A percentile compares a stretch with the other conserved stretches of the same genome.
Evolutionary conservation across 2,797 vertebrate species (phyloP).

Genomic region (Micropoecilia bifurca): DNA sequence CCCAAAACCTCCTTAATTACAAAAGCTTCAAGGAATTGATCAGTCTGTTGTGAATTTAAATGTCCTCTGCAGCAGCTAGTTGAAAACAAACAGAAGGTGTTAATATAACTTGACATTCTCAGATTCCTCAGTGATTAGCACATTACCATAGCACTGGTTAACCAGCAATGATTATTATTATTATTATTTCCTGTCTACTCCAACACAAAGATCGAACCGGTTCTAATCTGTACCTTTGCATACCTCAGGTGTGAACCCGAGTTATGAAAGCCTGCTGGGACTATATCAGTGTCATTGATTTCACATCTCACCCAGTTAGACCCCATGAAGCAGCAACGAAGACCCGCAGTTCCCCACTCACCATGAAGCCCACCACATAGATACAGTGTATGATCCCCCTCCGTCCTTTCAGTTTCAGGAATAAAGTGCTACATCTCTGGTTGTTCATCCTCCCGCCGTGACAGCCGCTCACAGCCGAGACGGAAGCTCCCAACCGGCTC

Average conservation of each 20-base stretch:
- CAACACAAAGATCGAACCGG: neutral
- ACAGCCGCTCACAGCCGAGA: constrained; percentile 45
- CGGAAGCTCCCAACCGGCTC: constrained; percentile 63
- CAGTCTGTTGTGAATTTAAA: neutral
- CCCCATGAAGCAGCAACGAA: neutral
- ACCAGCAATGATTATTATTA: neutral
- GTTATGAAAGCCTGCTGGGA: constrained; percentile 16
- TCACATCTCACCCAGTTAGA: neutral
- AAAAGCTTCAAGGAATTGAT: neutral
- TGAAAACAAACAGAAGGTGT: neutral
- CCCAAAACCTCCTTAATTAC: neutral
- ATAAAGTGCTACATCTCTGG: constrained; percentile 69
- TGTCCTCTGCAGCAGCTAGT: neutral
- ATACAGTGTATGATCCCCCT: constrained; percentile 78
- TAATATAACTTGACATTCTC: neutral
- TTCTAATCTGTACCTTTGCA: neutral
- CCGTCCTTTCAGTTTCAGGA: constrained; percentile 56
- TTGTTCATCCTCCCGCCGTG: constrained; percentile 76
- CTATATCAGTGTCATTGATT: neutral
- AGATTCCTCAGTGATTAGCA: neutral
- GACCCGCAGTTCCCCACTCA: constrained; percentile 63
- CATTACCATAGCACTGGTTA: neutral
- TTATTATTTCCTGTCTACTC: neutral
- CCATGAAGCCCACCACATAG: constrained; percentile 86
- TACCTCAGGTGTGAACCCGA: neutral